Conservation (phyloP, 2,888 invertebrate genomes). For the Pterostichus niger region DNA sequence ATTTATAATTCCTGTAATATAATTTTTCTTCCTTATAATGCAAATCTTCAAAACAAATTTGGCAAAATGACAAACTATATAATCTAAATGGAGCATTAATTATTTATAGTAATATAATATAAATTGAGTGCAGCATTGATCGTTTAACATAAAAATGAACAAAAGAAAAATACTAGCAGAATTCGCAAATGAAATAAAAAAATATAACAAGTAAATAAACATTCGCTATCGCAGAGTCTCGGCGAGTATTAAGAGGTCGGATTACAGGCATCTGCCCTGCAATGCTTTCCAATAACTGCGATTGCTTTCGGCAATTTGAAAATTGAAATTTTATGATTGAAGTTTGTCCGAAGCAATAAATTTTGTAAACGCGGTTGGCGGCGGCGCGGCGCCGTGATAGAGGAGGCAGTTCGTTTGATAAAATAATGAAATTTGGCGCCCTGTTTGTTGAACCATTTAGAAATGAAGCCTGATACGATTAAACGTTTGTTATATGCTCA, state of each 20-base stretch:
- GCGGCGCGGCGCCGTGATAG: slow-evolving; percentile 12
- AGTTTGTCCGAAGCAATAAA: slow-evolving; percentile 62
- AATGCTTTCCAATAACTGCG: slow-evolving; percentile 56
- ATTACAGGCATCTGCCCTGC: slow-evolving; percentile 16
- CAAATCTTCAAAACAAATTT: too few relatives aligned
- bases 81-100: too few relatives aligned
- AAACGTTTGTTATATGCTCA: slow-evolving; percentile 66
- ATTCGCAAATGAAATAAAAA: neutral
- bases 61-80: too few relatives aligned
- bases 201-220: neutral
- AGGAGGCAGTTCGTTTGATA: slow-evolving; percentile 58
- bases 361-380: slow-evolving; percentile 47
- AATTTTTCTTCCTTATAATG: too few relatives aligned
- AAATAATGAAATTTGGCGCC: slow-evolving; percentile 63
- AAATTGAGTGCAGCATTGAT: too few relatives aligned
- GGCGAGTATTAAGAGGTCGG: neutral
- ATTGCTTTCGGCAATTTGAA: slow-evolving; percentile 64
- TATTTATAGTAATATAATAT: too few relatives aligned
- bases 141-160: too few relatives aligned
- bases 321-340: slow-evolving; percentile 66
- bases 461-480: slow-evolving; percentile 66
- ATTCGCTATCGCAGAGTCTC: neutral
- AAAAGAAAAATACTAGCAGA: too few relatives aligned
- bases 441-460: slow-evolving; percentile 66
- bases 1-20: too few relatives aligned